Conservation (phyloP, 2,888 invertebrate genomes). For the Drosophila tripunctata region DNA sequence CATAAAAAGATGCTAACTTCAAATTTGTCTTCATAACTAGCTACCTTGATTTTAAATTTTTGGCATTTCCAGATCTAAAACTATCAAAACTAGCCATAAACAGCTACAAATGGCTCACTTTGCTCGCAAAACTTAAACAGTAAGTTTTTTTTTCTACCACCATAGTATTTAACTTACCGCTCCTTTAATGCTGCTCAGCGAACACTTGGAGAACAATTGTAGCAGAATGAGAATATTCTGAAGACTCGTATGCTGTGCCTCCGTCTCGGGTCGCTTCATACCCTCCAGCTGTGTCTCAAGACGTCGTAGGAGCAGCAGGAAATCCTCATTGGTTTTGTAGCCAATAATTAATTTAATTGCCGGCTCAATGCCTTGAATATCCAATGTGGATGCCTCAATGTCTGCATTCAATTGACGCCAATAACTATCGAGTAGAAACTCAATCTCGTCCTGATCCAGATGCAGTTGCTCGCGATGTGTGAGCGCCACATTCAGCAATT, state of each 20-base stretch:
- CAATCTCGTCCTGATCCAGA: constrained; percentile 82
- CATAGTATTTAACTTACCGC: constrained; percentile 81
- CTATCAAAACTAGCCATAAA: too few species aligned
- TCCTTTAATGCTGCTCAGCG: constrained; percentile 80
- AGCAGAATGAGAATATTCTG: constrained; percentile 71
- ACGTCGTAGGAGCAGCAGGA: constrained; percentile 72
- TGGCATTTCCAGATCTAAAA: too few species aligned
- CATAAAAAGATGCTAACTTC: too few species aligned
- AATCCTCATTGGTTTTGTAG: constrained; percentile 82
- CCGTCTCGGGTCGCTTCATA: constrained; percentile 41
- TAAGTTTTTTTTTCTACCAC: too few species aligned
- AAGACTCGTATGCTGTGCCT: constrained; percentile 43
- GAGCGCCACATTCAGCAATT: constrained; percentile 77
- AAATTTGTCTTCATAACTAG: too few species aligned
- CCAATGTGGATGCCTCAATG: constrained; percentile 42
- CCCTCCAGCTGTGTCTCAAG: constrained; percentile 53
- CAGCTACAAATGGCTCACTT: too few species aligned
- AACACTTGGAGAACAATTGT: constrained; percentile 77
- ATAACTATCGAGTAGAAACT: constrained; percentile 80
- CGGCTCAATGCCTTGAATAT: constrained; percentile 64
- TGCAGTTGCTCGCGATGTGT: constrained; percentile 74
- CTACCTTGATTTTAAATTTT: too few species aligned
- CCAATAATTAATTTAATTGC: constrained; percentile 79
- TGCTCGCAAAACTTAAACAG: too few species aligned
- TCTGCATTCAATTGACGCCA: constrained; percentile 81